phyloP scores from a whole-genome alignment of 1,140 invertebrate species.

The Episyrphus balteatus region DNA sequence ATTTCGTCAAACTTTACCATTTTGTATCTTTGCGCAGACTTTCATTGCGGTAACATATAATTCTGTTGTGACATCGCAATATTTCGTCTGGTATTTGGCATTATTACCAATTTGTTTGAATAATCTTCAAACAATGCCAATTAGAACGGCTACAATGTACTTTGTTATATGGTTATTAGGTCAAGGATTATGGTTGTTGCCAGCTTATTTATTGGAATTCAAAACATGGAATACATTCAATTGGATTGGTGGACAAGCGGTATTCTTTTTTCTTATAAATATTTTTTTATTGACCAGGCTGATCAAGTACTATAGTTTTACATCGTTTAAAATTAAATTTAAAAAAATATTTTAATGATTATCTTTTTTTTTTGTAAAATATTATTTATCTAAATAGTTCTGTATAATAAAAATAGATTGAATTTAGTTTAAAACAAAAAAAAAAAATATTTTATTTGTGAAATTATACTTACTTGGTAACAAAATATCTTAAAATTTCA shows the following conservation, averaged over 20 bases:
- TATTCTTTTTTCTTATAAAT: slow-evolving; percentile 68
- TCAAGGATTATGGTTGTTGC: slow-evolving; percentile 79
- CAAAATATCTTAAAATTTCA: no score
- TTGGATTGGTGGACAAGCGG: slow-evolving; percentile 63
- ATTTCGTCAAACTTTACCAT: slow-evolving; percentile 57
- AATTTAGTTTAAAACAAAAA: no score
- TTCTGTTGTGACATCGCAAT: slow-evolving; percentile 94
- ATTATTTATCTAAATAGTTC: no score
- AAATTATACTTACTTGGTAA: no score
- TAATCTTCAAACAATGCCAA: slow-evolving; percentile 45
- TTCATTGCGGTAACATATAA: slow-evolving; percentile 90
- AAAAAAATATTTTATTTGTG: no score
- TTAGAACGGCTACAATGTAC: slow-evolving; percentile 38
- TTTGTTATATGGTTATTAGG: slow-evolving; percentile 59
- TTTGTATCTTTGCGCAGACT: slow-evolving; percentile 76
- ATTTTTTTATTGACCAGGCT: slow-evolving; percentile 58
- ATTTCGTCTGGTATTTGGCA: slow-evolving; percentile 94
- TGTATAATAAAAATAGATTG: no score
- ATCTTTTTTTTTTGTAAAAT: no score
- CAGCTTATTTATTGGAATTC: slow-evolving; percentile 88
- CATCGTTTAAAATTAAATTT: slow-evolving; percentile 19
- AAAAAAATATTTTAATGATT: slow-evolving; percentile 17
- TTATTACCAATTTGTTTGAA: slow-evolving; percentile 69
- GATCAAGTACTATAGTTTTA: slow-evolving; percentile 45
- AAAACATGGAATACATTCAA: slow-evolving; percentile 70